Evolutionary conservation across 2,797 vertebrate species (phyloP), one percentile per base, ranked within the genome.

Genomic region (Gymnothorax reevesii): DNA sequence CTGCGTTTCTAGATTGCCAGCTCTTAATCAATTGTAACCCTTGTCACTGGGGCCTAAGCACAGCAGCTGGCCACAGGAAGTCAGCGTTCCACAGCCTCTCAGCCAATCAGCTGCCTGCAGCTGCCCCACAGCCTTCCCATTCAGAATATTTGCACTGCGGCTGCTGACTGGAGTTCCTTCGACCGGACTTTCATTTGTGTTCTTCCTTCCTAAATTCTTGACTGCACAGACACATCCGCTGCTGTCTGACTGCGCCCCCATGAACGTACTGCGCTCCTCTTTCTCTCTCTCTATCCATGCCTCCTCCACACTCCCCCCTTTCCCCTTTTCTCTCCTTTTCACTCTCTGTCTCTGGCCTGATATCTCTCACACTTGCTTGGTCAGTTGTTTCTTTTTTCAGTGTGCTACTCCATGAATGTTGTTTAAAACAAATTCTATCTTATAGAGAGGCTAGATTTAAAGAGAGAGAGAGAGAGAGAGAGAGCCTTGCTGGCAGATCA

Each of bases 61-160:
- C 95, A 96, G 96, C 97, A 97, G 96, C 97, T 98, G 97, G 96
- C 95, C 95, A 95, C 95, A 96, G 96, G 96, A 97, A 96, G 95
- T 96, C 95, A 93, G 93, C 94, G 93, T 95, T 96, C 95, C 94
- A 92, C 94, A 95, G 95, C 93, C 92, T 92, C 94, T 93, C 93
- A 95, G 95, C 96, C 95, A 97, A 96, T 97, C 96, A 94, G 95
- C 93, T 93, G 91, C 90, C 92, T 94, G 93, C 95, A 96, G 94
- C 95, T 96, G 94, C 95, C 93, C 92, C 88, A 91, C 90, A 92
- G 92, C 94, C 90, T 92, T 93, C 93, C 93, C 91, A 95, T 94
- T 95, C 93, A 93, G 90, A 94, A 93, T 92, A 92, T 93, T 75
- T 75, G 71, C 87, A 84, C 92, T 95, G 95, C 95, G 95, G 88